These are phyloP conservation scores for Cepaea hortensis DNA, from an alignment of 2,888 invertebrate genomes.

Conservation along the genomic window DNA sequence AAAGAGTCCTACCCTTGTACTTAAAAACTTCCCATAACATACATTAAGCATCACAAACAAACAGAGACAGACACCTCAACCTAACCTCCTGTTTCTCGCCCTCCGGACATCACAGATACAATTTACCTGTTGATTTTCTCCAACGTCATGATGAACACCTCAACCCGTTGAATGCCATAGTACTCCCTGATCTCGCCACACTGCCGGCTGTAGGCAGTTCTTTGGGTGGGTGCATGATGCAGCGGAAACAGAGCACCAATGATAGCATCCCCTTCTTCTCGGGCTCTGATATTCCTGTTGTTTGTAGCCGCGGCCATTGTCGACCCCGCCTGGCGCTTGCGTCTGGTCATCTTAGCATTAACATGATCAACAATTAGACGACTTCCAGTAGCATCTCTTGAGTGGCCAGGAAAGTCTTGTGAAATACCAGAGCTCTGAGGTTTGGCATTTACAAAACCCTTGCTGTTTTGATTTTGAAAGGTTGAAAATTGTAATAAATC, in stretches of 20 bases:
- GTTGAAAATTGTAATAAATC: neutral
- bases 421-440: neutral
- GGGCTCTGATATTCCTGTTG: constrained; percentile 57
- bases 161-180: constrained; percentile 86
- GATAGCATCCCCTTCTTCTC: constrained; percentile 80
- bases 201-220: constrained; percentile 74
- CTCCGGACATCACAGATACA: neutral
- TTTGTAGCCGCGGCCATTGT: neutral
- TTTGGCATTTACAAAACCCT: neutral
- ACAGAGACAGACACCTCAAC: too few species aligned
- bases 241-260: constrained; percentile 80
- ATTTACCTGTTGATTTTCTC: constrained; percentile 79
- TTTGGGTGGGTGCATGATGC: constrained; percentile 78
- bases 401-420: too few species aligned
- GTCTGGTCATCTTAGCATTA: neutral
- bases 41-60: too few species aligned
- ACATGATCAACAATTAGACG: too few species aligned
- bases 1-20: too few species aligned
- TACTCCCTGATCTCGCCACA: constrained; percentile 84
- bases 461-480: neutral
- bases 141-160: constrained; percentile 77
- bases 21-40: too few species aligned
- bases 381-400: neutral
- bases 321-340: neutral
- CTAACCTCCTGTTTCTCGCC: neutral